A percentile compares a stretch with the other conserved stretches of the same genome.
These are phyloP conservation scores for Fragum whitleyi DNA, from an alignment of 2,888 invertebrate species.

Conservation along the genomic window DNA sequence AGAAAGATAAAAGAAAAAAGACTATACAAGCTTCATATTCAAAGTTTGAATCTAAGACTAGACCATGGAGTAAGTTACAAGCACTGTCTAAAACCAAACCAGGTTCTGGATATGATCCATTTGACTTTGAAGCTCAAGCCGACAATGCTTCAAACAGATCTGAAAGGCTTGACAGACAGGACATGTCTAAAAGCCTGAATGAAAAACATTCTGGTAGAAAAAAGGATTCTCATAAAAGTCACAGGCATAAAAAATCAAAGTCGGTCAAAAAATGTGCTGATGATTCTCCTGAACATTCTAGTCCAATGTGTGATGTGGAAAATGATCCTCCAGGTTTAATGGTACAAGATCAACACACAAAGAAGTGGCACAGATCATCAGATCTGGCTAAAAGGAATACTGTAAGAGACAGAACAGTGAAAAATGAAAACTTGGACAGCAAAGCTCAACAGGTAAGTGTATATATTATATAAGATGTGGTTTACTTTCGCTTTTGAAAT, in stretches of 20 bases:
- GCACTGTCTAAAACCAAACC: constrained; percentile 5
- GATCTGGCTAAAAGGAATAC: not conserved
- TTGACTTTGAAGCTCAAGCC: constrained; percentile 71
- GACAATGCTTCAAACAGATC: constrained; percentile 49
- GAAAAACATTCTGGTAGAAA: constrained; percentile 27
- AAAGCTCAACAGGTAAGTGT: not conserved
- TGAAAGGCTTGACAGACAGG: constrained; percentile 42
- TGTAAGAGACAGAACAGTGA: not conserved
- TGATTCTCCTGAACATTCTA: not conserved
- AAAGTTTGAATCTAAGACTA: constrained; percentile 43
- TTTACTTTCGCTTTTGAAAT: no score
- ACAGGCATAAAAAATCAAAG: constrained; percentile 4
- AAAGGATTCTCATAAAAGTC: constrained; percentile 15
- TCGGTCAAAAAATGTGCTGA: not conserved
- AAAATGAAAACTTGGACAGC: not conserved
- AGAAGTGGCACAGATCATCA: constrained; percentile 47
- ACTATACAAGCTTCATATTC: constrained; percentile 36
- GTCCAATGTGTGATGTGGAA: not conserved
- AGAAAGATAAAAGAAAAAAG: constrained; percentile 13
- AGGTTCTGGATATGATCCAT: constrained; percentile 68
- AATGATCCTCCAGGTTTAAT: constrained; percentile 11
- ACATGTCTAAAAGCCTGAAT: constrained; percentile 38
- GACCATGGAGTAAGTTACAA: constrained; percentile 4
- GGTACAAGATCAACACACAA: constrained; percentile 47
- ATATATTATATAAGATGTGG: no score